These are phyloP conservation scores for Tauraco erythrolophus DNA, from an alignment of 2,113 vertebrate genomes.

Conservation along the genomic window DNA sequence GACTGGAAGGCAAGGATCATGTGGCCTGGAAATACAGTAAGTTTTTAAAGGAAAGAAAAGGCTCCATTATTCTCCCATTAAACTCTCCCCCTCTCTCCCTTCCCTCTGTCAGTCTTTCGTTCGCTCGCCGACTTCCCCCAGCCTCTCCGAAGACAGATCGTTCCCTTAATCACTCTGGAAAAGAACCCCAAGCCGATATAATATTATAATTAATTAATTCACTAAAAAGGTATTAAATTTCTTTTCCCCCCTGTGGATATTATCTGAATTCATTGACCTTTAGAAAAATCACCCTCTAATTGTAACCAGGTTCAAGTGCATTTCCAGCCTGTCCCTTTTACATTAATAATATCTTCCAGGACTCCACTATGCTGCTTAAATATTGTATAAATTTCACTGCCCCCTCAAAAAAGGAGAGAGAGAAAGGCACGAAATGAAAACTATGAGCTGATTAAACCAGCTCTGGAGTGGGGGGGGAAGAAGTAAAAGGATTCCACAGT, in stretches of 20 bases:
- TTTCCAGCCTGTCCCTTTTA: constrained; percentile 92
- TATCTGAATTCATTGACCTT: constrained; percentile 99
- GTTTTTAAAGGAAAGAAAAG: constrained; percentile 62
- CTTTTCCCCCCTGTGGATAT: constrained; percentile 96
- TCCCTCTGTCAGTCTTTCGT: constrained; percentile 66
- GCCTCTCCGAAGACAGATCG: constrained; percentile 84
- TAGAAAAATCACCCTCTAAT: constrained; percentile 98
- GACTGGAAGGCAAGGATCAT: not conserved
- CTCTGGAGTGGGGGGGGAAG: not conserved
- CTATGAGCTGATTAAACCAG: constrained; percentile 64
- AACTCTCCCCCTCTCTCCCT: constrained; percentile 39
- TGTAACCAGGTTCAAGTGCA: constrained; percentile 91
- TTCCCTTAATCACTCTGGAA: constrained; percentile 99
- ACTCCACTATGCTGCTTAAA: constrained; percentile 81
- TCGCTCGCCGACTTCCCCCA: constrained; percentile 27
- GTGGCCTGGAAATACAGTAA: constrained; percentile 35
- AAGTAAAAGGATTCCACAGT: not conserved
- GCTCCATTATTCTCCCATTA: constrained; percentile 71
- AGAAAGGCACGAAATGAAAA: constrained; percentile 67
- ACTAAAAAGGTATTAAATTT: constrained; percentile 99
- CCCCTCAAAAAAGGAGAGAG: constrained; percentile 70
- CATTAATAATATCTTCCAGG: constrained; percentile 87
- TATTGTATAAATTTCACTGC: constrained; percentile 86
- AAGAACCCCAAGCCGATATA: constrained; percentile 96
- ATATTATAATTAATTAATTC: constrained; percentile 99